Base-by-base conservation (phyloP, 1,140 invertebrate species). In the Drosophila sulfurigaster region DNA sequence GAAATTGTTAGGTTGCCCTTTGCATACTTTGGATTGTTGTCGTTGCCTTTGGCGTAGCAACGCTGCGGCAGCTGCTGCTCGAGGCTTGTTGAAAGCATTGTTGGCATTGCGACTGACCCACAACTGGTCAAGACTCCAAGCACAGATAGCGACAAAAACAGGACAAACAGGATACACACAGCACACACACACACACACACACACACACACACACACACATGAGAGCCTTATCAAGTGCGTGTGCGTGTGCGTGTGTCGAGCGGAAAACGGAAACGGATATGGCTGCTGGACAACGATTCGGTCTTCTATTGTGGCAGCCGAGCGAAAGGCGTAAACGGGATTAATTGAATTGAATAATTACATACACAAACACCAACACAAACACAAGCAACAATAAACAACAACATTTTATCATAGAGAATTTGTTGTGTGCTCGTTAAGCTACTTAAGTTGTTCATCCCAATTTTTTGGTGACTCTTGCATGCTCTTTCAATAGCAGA, bases 291-390 rank as follows among this genome's bases (percentile, higher is more conserved):
- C 78, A 78, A 75, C 62, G 52, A 63, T 72, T 77, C 68, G 60
- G 71, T 41, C 54, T 48, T 72, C 62, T 48, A 56, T 65, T 41
- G 25, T 56, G 59, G 28, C 30, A 49, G 30, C 20, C 64, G 67
- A 52, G 64, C 70, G 11, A 80, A 81, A 81, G 80, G 71, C 75
- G 75, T 75, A 80, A 82, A 75, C 66, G 74, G 88, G 73, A 91
- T 85, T 91, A 91, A 91, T 91, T 91, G 81, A 91, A 91, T 91
- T 89, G 88, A 85, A 91, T 89, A 91, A 91, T 91, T 91, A 90
- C 76, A 72, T 15, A 71, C 52, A 72, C 71, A 64, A 49, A 64
- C 66, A 35, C 41, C 28, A 45, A 51, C 41, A 71, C 11, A 7
- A 38, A 10, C 38, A 41, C 41, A 51, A 51, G 20, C 58, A 62